A percentile compares a stretch with the other conserved stretches of the same genome.
These are phyloP conservation scores for Pseudococcus viburni DNA, from an alignment of 2,888 invertebrate species.

Conservation along the genomic window DNA sequence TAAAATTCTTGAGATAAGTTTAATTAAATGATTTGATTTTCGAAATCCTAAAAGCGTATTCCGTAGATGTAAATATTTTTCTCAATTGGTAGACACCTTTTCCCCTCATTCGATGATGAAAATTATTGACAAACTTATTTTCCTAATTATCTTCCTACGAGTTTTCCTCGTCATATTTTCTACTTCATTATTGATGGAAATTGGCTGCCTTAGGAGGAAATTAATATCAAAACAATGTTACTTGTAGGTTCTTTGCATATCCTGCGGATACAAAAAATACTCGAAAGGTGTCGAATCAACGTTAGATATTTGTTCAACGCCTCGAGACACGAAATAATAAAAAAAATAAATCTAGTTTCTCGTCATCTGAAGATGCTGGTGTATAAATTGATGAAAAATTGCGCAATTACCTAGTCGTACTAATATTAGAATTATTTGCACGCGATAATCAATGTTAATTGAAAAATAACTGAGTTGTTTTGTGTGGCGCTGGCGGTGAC, in stretches of 20 bases:
- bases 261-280: not conserved
- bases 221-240: not conserved
- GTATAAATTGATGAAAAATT: not conserved
- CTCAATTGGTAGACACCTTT: too few relatives aligned
- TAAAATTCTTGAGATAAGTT: too few relatives aligned
- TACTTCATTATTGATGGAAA: not conserved
- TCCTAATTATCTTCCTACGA: too few relatives aligned
- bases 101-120: not conserved
- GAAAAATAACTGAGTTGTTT: conserved; percentile 25
- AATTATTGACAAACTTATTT: not conserved
- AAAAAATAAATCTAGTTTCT: not conserved
- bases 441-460: conserved; percentile 26
- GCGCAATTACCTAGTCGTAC: not conserved
- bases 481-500: not conserved
- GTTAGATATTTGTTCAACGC: not conserved
- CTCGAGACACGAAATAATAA: not conserved
- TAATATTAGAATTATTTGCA: not conserved
- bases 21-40: too few relatives aligned
- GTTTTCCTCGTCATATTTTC: not conserved
- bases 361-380: not conserved
- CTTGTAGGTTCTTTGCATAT: not conserved
- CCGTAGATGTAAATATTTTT: too few relatives aligned
- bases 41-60: too few relatives aligned
- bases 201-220: not conserved
- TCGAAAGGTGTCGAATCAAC: not conserved